Conservation (phyloP, 2,888 invertebrate genomes). For the Strigamia maritima region DNA sequence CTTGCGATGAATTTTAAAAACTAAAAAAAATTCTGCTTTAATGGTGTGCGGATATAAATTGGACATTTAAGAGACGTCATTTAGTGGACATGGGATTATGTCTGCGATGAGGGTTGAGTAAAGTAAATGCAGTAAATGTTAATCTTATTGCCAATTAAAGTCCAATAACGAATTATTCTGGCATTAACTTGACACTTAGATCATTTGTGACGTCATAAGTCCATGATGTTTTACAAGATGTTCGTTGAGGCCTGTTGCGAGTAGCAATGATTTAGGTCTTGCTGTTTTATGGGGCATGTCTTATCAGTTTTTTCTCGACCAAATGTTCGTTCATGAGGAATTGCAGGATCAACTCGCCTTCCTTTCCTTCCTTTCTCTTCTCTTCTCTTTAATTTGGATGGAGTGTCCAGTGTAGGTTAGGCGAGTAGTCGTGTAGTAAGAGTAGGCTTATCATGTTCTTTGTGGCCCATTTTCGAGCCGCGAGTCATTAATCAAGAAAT, state of each 20-base stretch:
- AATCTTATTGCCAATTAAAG: no score
- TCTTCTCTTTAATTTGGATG: slow-evolving; percentile 11
- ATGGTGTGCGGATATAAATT: no score
- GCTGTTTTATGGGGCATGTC: background rate
- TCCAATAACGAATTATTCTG: no score
- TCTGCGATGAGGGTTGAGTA: no score
- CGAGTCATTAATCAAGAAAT: slow-evolving; percentile 16
- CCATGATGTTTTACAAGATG: background rate
- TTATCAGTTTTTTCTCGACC: background rate
- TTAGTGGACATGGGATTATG: no score
- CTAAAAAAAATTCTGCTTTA: no score
- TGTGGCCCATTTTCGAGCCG: background rate
- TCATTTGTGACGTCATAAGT: background rate
- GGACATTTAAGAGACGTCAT: no score
- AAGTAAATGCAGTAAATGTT: no score
- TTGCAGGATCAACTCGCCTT: background rate
- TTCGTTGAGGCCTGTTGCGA: background rate
- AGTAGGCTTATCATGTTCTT: background rate
- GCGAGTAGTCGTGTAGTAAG: background rate
- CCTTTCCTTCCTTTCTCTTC: background rate
- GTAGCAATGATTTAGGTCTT: background rate
- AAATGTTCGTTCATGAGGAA: background rate
- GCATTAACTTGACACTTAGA: background rate
- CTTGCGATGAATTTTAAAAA: no score
- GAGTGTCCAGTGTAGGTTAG: background rate